phyloP scores from a whole-genome alignment of 2,888 invertebrate species.

The Eilema caniola region DNA sequence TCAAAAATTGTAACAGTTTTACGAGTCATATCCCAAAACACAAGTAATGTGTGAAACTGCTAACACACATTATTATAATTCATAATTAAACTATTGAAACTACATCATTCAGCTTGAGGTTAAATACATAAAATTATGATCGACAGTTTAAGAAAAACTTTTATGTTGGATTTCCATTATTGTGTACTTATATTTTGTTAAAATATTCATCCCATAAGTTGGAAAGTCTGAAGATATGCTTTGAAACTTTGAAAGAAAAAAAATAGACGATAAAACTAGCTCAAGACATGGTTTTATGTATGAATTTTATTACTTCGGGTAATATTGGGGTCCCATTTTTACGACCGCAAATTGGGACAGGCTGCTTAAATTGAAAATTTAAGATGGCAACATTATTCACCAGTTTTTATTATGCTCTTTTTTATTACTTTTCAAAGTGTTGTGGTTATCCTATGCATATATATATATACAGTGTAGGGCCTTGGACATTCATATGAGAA shows the following conservation, averaged over 20 bases:
- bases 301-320: slow-evolving; percentile 18
- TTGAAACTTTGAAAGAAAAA: neutral
- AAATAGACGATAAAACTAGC: slow-evolving; percentile 11
- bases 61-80: neutral
- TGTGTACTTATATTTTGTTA: neutral
- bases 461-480: neutral
- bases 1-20: neutral
- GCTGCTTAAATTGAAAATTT: slow-evolving; percentile 21
- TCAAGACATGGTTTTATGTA: slow-evolving; percentile 16
- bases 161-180: neutral
- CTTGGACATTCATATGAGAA: neutral
- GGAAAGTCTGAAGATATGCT: neutral
- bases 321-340: slow-evolving; percentile 16
- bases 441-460: neutral
- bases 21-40: neutral
- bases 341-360: slow-evolving; percentile 16
- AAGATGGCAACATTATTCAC: slow-evolving; percentile 11
- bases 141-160: neutral
- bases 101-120: neutral
- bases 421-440: slow-evolving; percentile 11
- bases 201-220: neutral
- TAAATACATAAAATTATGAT: neutral
- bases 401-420: slow-evolving; percentile 14
- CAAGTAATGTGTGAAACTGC: too few relatives aligned
- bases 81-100: too few relatives aligned